Evolutionary conservation across 2,797 vertebrate species (phyloP).

Genomic region (Diplodus puntazzo): DNA sequence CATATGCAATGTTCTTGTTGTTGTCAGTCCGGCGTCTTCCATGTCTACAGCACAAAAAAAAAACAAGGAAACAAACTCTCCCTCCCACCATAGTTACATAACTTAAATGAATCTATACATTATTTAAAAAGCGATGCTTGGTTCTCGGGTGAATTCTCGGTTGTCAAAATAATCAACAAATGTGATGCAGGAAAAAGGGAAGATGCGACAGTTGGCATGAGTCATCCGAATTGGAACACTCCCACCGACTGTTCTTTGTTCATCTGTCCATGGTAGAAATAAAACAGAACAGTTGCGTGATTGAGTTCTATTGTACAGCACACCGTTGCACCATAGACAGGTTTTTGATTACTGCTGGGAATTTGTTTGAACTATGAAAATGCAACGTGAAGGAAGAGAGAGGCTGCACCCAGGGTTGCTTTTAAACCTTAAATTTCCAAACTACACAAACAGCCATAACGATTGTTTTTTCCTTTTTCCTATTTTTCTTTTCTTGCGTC

Average conservation of each 20-base stretch:
- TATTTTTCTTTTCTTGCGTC: background rate
- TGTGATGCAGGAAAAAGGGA: background rate
- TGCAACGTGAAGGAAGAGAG: background rate
- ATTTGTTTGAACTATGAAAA: slow-evolving; percentile 4
- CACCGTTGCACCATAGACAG: background rate
- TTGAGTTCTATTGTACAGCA: slow-evolving; percentile 5
- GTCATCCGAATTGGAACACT: background rate
- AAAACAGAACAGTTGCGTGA: background rate
- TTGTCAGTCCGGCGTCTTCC: background rate
- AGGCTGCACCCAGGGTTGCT: background rate
- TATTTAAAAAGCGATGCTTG: too few species aligned
- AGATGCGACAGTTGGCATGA: background rate
- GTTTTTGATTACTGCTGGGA: background rate
- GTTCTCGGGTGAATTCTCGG: background rate
- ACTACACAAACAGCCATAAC: background rate
- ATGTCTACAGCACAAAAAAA: background rate
- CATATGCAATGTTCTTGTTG: background rate
- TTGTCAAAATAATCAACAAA: background rate
- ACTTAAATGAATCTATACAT: background rate
- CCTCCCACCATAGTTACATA: background rate
- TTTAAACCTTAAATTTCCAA: background rate
- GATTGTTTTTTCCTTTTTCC: background rate
- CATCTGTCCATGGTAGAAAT: background rate
- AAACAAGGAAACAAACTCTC: background rate
- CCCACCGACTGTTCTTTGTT: background rate